These are phyloP conservation scores for Acleris laterana DNA, from an alignment of 2,888 invertebrate species.

Conservation along the genomic window DNA sequence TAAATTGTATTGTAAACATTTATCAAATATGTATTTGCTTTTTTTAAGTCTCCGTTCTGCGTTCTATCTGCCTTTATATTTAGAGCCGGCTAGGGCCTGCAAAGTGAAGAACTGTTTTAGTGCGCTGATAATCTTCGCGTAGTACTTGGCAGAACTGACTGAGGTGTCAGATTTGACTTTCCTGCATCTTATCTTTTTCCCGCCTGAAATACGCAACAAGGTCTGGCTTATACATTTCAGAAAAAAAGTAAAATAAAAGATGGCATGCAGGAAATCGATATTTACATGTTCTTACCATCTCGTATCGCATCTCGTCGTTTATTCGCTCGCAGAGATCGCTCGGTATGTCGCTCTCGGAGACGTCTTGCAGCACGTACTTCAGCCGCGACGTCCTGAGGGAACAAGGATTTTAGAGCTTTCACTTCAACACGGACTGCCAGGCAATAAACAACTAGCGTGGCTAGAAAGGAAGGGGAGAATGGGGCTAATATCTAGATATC, in stretches of 20 bases:
- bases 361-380: slow-evolving; percentile 93
- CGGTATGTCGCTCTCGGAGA: slow-evolving; percentile 96
- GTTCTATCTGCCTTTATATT: slow-evolving; percentile 76
- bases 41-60: slow-evolving; percentile 40
- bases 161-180: slow-evolving; percentile 78
- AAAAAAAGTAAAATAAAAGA: slow-evolving; percentile 36
- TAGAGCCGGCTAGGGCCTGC: slow-evolving; percentile 77
- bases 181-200: slow-evolving; percentile 80
- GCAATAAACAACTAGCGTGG: too few relatives aligned
- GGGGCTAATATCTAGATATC: too few relatives aligned
- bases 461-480: too few relatives aligned
- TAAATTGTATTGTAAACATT: slow-evolving; percentile 24
- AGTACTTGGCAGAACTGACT: slow-evolving; percentile 73
- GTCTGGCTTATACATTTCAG: slow-evolving; percentile 53
- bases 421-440: too few relatives aligned
- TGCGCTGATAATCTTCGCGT: slow-evolving; percentile 78
- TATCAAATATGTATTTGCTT: slow-evolving; percentile 21
- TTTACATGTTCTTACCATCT: slow-evolving; percentile 89
- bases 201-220: slow-evolving; percentile 73
- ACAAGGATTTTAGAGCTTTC: slow-evolving; percentile 9
- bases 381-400: slow-evolving; percentile 90
- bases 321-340: slow-evolving; percentile 93
- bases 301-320: slow-evolving; percentile 96
- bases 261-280: slow-evolving; percentile 59
- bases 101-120: slow-evolving; percentile 82